phyloP scores from a whole-genome alignment of 2,888 invertebrate species.

The Cephus nigrinus region DNA sequence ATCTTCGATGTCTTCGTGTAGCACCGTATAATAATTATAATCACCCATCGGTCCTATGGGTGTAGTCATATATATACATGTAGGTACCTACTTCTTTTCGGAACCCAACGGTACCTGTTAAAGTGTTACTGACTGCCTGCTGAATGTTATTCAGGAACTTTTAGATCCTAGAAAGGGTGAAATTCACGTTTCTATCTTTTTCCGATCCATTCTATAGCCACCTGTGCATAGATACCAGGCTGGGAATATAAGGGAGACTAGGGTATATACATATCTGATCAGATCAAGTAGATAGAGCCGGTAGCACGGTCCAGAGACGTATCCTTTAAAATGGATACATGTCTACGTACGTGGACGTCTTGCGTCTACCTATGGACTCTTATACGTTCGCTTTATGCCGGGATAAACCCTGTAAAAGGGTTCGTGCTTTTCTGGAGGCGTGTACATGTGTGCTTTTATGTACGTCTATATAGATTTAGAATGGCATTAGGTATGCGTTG shows the following conservation, averaged over 20 bases:
- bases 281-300: constrained; percentile 19
- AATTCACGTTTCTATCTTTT: not conserved
- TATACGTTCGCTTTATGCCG: constrained; percentile 24
- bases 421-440: constrained; percentile 3
- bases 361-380: constrained; percentile 9
- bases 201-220: not conserved
- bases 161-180: not conserved
- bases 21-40: constrained; percentile 28
- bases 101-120: not conserved
- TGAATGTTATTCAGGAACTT: not conserved
- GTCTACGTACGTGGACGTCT: constrained; percentile 14
- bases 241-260: not conserved
- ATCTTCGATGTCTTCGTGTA: not conserved
- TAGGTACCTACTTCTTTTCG: not conserved
- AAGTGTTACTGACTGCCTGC: not conserved
- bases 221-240: not conserved
- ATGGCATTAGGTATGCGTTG: not conserved
- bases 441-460: not conserved
- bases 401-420: constrained; percentile 16
- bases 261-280: constrained; percentile 14
- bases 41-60: not conserved
- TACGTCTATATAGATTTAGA: not conserved
- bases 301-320: constrained; percentile 14
- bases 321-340: constrained; percentile 22
- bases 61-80: not conserved